phyloP scores from a whole-genome alignment of 2,113 vertebrate species.

The Mirza zaza region DNA sequence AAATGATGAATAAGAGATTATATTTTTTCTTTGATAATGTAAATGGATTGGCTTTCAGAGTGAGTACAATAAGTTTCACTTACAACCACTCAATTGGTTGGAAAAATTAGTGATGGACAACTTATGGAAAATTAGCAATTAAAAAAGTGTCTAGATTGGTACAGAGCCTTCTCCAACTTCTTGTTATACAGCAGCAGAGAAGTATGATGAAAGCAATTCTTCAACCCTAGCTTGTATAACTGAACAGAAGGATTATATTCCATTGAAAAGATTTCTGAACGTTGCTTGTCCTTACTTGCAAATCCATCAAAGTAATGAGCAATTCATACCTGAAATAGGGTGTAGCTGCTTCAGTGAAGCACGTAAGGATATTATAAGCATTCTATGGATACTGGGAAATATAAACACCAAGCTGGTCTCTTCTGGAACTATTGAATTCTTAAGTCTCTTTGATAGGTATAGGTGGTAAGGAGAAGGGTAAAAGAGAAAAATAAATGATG shows the following conservation, averaged over 20 bases:
- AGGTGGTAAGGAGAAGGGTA: neutral
- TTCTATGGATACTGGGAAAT: constrained; percentile 4
- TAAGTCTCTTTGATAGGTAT: neutral
- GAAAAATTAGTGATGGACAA: neutral
- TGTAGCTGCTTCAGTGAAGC: neutral
- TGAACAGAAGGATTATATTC: accelerated
- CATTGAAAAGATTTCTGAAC: neutral
- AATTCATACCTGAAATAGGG: neutral
- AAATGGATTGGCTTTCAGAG: constrained; percentile 41
- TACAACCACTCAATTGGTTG: neutral
- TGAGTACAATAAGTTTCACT: neutral
- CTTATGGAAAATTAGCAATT: neutral
- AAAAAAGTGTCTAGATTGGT: neutral
- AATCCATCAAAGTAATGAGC: neutral
- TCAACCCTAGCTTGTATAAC: neutral
- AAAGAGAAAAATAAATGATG: neutral
- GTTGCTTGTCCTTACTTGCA: neutral
- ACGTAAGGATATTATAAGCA: neutral
- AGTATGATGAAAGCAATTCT: neutral
- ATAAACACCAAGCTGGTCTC: neutral
- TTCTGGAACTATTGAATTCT: neutral
- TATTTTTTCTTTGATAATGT: neutral
- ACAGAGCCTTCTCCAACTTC: neutral
- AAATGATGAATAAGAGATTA: neutral
- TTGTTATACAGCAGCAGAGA: neutral